Conservation (phyloP, 2,888 invertebrate species). For the Agonopterix subpropinquella region DNA sequence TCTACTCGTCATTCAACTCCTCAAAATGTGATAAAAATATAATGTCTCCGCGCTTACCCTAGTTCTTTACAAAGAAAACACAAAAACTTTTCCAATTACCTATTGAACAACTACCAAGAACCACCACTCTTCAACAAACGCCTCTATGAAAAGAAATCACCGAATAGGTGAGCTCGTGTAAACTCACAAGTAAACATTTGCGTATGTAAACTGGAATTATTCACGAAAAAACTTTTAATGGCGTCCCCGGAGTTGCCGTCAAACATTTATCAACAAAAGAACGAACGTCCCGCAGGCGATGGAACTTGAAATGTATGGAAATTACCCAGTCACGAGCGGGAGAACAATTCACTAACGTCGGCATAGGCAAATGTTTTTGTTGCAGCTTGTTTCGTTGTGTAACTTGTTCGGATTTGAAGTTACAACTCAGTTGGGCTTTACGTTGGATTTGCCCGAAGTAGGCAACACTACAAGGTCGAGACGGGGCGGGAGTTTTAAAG, state of each 20-base stretch:
- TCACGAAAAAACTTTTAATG: slow-evolving; percentile 77
- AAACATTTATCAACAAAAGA: slow-evolving; percentile 77
- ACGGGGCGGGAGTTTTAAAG: slow-evolving; percentile 25
- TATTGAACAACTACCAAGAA: slow-evolving; percentile 57
- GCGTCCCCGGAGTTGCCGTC: slow-evolving; percentile 75
- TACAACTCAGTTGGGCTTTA: slow-evolving; percentile 34
- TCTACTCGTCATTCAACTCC: slow-evolving; percentile 2
- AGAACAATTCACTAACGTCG: slow-evolving; percentile 74
- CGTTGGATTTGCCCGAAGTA: slow-evolving; percentile 18
- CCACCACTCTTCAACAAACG: slow-evolving; percentile 58
- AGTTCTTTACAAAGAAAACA: slow-evolving; percentile 43
- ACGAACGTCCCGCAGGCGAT: slow-evolving; percentile 76
- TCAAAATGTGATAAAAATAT: slow-evolving; percentile 11
- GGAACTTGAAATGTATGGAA: slow-evolving; percentile 76
- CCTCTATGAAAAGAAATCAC: slow-evolving; percentile 70
- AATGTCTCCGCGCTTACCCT: slow-evolving; percentile 14
- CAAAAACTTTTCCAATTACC: slow-evolving; percentile 67
- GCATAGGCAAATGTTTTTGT: slow-evolving; percentile 74
- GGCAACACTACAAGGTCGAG: slow-evolving; percentile 14
- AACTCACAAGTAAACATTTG: slow-evolving; percentile 74
- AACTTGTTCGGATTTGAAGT: slow-evolving; percentile 56
- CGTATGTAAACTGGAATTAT: slow-evolving; percentile 76
- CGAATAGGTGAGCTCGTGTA: slow-evolving; percentile 70
- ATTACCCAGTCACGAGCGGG: slow-evolving; percentile 74
- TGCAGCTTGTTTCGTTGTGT: slow-evolving; percentile 65